Conservation (phyloP, 2,797 vertebrate genomes). For the Syngnathus rostellatus region DNA sequence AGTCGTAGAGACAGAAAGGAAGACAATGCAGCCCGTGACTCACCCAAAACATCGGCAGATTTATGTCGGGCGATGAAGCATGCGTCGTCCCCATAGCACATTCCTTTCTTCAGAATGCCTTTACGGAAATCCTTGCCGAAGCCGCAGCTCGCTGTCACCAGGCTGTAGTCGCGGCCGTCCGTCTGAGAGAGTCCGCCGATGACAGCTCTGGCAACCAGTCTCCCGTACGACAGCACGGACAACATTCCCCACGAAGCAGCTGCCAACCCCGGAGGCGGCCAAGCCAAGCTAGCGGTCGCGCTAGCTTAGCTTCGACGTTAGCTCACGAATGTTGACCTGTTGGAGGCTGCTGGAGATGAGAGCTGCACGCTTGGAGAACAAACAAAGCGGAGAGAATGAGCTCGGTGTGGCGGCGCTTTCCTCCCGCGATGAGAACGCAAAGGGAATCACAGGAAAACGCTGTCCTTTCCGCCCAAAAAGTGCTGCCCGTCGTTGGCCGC, state of each 20-base stretch:
- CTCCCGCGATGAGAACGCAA: neutral
- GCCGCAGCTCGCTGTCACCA: conserved; percentile 94
- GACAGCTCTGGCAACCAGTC: conserved; percentile 93
- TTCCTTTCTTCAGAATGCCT: conserved; percentile 94
- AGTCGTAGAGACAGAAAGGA: too few relatives aligned
- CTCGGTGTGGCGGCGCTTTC: neutral
- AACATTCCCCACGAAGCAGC: conserved; percentile 77
- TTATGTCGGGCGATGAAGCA: conserved; percentile 90
- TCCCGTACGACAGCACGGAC: conserved; percentile 86
- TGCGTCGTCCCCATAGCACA: conserved; percentile 96
- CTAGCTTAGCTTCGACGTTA: conserved; percentile 34
- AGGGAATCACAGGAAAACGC: conserved; percentile 5
- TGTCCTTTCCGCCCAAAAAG: neutral
- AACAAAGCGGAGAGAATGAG: neutral
- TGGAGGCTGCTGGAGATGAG: neutral
- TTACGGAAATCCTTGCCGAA: conserved; percentile 96
- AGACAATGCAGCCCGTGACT: conserved; percentile 36
- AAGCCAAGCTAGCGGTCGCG: conserved; percentile 58
- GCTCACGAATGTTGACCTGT: conserved; percentile 21
- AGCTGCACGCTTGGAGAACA: too few relatives aligned
- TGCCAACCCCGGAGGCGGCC: conserved; percentile 57
- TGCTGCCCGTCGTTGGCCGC: neutral
- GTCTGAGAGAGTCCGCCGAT: conserved; percentile 95
- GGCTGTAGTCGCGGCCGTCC: conserved; percentile 92
- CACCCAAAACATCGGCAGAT: conserved; percentile 87